A percentile compares a stretch with the other conserved stretches of the same genome.
phyloP scores from a whole-genome alignment of 2,888 invertebrate genomes.

The Lasioglossum pauxillum region DNA sequence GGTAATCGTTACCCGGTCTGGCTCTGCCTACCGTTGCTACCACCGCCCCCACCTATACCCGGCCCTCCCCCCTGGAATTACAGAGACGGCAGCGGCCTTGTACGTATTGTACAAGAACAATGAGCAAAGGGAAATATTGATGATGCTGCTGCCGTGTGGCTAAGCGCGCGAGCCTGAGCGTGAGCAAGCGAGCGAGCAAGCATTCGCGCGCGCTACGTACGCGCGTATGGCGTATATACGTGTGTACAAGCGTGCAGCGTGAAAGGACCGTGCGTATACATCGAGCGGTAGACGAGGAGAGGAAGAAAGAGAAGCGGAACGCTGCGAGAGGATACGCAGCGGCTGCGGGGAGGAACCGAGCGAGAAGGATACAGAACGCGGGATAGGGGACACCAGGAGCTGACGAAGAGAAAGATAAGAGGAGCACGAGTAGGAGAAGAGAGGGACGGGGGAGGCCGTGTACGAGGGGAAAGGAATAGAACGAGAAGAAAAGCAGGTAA shows the following conservation, averaged over 20 bases:
- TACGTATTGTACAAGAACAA: slow-evolving; percentile 82
- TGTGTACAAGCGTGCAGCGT: slow-evolving; percentile 64
- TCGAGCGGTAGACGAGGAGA: slow-evolving; percentile 55
- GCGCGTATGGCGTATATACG: slow-evolving; percentile 28
- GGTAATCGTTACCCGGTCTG: slow-evolving; percentile 73
- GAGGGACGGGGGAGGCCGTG: slow-evolving; percentile 19
- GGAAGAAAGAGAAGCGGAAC: slow-evolving; percentile 51
- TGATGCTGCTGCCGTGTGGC: slow-evolving; percentile 78
- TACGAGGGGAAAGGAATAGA: slow-evolving; percentile 37
- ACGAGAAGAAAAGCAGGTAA: slow-evolving; percentile 40
- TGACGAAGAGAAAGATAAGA: slow-evolving; percentile 60
- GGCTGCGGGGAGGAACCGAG: slow-evolving; percentile 36
- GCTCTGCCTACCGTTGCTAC: slow-evolving; percentile 36
- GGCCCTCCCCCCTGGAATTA: slow-evolving; percentile 68
- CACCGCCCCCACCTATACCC: slow-evolving; percentile 18
- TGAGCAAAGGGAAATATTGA: slow-evolving; percentile 87
- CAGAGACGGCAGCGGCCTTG: slow-evolving; percentile 71
- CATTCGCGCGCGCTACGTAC: slow-evolving; percentile 33
- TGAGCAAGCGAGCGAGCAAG: slow-evolving; percentile 31
- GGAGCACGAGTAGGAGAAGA: not conserved
- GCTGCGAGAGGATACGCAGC: slow-evolving; percentile 41
- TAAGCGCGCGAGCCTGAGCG: slow-evolving; percentile 58
- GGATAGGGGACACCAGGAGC: slow-evolving; percentile 35
- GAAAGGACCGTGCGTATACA: slow-evolving; percentile 69
- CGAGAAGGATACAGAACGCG: slow-evolving; percentile 22